phyloP scores from a whole-genome alignment of 2,113 vertebrate species.

The Paratilapia polleni region DNA sequence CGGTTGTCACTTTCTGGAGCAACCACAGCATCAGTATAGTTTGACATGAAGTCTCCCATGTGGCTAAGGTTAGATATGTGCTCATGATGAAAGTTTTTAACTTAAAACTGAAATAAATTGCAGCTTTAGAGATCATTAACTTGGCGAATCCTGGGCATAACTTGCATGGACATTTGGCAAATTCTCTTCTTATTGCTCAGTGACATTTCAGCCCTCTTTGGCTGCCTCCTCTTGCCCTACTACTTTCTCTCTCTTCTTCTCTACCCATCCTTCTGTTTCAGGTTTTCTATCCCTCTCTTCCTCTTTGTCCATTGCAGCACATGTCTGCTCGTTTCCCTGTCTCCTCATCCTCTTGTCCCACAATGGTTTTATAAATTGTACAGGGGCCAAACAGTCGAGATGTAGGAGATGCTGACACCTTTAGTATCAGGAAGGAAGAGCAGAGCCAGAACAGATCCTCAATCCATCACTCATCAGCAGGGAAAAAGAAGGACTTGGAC shows the following conservation, averaged over 20 bases:
- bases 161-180: background rate
- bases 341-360: slow-evolving; percentile 11
- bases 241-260: background rate
- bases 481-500: slow-evolving; percentile 33
- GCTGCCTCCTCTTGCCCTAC: background rate
- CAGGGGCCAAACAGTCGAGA: slow-evolving; percentile 7
- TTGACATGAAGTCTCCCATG: slow-evolving; percentile 18
- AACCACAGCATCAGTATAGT: slow-evolving; percentile 17
- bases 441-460: slow-evolving; percentile 26
- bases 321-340: slow-evolving; percentile 20
- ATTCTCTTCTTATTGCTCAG: background rate
- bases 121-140: slow-evolving; percentile 16
- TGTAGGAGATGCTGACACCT: slow-evolving; percentile 45
- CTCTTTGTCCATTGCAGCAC: slow-evolving; percentile 9
- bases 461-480: slow-evolving; percentile 53
- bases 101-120: background rate
- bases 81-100: background rate
- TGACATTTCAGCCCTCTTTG: background rate
- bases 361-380: slow-evolving; percentile 15
- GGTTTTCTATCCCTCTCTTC: background rate
- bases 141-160: background rate
- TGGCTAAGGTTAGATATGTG: background rate
- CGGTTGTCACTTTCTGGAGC: slow-evolving; percentile 46
- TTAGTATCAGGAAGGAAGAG: slow-evolving; percentile 41
- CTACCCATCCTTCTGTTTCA: background rate